These are phyloP conservation scores for Pygocentrus nattereri DNA, from an alignment of 2,797 vertebrate genomes.

Conservation along the genomic window DNA sequence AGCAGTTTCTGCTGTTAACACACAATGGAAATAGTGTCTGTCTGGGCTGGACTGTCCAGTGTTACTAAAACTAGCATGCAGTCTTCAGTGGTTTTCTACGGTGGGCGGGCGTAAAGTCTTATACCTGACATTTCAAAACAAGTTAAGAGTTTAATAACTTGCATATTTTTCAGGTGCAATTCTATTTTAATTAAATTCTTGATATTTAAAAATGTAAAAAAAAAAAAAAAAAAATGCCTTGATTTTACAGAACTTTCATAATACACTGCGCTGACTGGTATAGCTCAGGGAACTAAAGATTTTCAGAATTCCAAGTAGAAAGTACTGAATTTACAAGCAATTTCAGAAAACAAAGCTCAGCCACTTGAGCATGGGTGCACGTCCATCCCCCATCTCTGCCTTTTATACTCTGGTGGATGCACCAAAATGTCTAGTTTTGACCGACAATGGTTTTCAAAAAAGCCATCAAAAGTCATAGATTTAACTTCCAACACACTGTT, in stretches of 20 bases:
- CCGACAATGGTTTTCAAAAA: slow-evolving; percentile 56
- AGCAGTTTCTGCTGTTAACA: background rate
- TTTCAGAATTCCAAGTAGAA: too few relatives aligned
- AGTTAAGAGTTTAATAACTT: background rate
- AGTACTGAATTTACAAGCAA: too few relatives aligned
- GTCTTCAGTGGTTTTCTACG: background rate
- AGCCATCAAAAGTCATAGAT: too few relatives aligned
- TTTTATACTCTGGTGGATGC: too few relatives aligned
- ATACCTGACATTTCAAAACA: background rate
- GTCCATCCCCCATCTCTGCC: too few relatives aligned
- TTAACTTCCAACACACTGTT: too few relatives aligned
- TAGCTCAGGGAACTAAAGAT: too few relatives aligned
- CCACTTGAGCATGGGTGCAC: too few relatives aligned
- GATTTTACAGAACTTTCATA: background rate
- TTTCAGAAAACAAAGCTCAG: too few relatives aligned
- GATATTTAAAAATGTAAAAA: too few relatives aligned
- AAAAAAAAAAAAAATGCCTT: too few relatives aligned
- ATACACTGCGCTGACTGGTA: background rate
- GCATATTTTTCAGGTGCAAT: background rate
- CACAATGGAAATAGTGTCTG: slow-evolving; percentile 39
- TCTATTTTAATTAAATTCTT: too few relatives aligned
- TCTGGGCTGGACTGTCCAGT: background rate
- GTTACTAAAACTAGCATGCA: background rate
- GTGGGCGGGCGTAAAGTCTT: background rate
- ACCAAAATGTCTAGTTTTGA: background rate